Evolutionary conservation across 2,113 vertebrate species (phyloP).

Genomic region (Benitochromis conjunctus): DNA sequence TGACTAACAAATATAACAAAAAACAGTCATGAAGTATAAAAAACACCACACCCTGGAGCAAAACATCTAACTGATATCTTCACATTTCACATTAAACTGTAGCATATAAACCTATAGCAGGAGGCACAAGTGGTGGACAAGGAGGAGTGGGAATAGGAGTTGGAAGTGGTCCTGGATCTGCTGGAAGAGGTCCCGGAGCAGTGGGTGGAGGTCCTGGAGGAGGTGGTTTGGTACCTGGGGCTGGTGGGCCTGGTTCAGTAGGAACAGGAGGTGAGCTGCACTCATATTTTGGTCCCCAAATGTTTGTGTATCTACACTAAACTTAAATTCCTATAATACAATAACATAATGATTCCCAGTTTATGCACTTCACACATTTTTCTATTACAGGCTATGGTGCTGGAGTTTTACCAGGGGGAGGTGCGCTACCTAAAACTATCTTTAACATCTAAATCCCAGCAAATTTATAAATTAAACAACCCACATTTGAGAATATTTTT

Average conservation of each 20-base stretch:
- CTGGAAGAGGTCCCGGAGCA: constrained; percentile 19
- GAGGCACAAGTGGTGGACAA: constrained; percentile 1
- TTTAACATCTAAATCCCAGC: background rate
- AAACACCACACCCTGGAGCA: background rate
- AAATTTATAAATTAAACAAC: background rate
- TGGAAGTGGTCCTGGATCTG: background rate
- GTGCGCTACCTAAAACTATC: constrained; percentile 24
- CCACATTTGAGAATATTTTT: background rate
- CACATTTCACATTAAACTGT: background rate
- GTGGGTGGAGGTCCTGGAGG: constrained; percentile 42
- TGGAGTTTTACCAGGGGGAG: constrained; percentile 65
- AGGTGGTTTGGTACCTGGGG: constrained; percentile 17
- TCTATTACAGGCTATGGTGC: constrained; percentile 60
- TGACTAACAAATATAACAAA: background rate
- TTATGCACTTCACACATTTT: background rate
- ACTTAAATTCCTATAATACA: background rate
- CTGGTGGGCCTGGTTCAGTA: constrained; percentile 29
- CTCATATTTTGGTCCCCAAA: background rate
- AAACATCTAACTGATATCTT: background rate
- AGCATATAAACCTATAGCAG: constrained; percentile 1
- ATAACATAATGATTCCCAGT: background rate
- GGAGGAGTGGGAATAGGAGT: background rate
- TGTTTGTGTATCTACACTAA: background rate
- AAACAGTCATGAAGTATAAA: background rate
- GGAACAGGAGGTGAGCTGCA: constrained; percentile 54